These are phyloP conservation scores for Myotis davidii DNA, from an alignment of 2,113 vertebrate species.

Conservation along the genomic window DNA sequence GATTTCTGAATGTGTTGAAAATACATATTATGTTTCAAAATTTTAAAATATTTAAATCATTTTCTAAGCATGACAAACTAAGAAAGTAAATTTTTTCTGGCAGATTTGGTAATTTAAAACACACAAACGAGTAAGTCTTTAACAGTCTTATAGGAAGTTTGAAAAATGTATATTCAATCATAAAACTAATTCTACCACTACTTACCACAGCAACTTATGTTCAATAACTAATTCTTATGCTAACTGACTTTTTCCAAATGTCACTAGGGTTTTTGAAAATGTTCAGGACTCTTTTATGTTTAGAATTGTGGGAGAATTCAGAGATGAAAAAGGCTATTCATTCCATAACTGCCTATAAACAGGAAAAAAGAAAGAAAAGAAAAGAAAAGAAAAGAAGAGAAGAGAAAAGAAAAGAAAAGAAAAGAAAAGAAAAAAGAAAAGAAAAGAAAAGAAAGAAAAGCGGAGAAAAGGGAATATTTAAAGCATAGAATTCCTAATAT, in stretches of 20 bases:
- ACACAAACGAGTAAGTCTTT: neutral
- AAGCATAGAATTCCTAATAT: neutral
- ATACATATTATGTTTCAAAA: neutral
- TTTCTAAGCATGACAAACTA: neutral
- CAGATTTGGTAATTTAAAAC: slow-evolving; percentile 32
- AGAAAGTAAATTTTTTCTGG: neutral
- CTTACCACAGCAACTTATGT: slow-evolving; percentile 15
- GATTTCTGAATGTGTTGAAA: neutral
- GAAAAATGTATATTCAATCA: neutral
- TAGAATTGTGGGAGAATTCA: neutral
- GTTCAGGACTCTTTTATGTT: neutral
- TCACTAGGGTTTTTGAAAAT: slow-evolving; percentile 27
- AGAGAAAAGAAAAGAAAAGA: too few species aligned
- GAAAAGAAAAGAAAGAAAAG: neutral
- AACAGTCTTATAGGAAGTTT: neutral
- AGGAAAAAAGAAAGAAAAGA: neutral
- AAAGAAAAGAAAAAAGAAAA: neutral
- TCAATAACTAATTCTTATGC: slow-evolving; percentile 27
- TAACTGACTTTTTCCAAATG: slow-evolving; percentile 54
- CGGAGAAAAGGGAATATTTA: neutral
- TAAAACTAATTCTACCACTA: neutral
- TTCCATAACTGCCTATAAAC: neutral
- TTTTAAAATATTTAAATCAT: slow-evolving; percentile 9
- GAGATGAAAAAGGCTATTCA: neutral
- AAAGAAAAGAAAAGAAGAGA: neutral